These are phyloP conservation scores for Sogatella furcifera DNA, from an alignment of 1,140 invertebrate genomes.

Conservation along the genomic window DNA sequence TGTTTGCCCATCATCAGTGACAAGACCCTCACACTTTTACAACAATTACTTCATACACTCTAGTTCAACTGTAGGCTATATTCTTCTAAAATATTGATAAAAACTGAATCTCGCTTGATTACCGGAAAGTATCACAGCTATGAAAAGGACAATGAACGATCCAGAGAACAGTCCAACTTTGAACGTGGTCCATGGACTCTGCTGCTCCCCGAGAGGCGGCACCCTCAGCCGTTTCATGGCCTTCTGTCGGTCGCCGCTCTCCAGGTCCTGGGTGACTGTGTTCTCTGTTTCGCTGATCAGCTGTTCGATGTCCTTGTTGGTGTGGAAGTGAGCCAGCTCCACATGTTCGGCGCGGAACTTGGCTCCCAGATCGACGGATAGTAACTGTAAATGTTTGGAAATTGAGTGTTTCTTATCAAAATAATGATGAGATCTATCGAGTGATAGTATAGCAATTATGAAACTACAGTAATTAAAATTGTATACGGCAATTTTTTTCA, in stretches of 20 bases:
- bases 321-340: conserved; percentile 72
- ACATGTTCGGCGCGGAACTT: conserved; percentile 72
- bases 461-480: too few relatives aligned
- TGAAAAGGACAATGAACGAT: conserved; percentile 63
- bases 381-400: conserved; percentile 31
- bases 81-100: too few relatives aligned
- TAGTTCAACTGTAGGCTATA: too few relatives aligned
- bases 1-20: neutral
- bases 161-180: conserved; percentile 74
- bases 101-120: conserved; percentile 25
- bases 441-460: too few relatives aligned
- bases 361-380: conserved; percentile 44
- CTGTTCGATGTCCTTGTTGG: conserved; percentile 78
- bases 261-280: conserved; percentile 69
- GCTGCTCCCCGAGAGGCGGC: conserved; percentile 74
- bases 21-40: neutral
- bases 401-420: too few relatives aligned
- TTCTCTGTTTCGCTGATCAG: conserved; percentile 76
- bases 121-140: conserved; percentile 62
- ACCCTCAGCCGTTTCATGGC: conserved; percentile 83
- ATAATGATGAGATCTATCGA: too few relatives aligned
- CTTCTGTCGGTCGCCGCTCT: conserved; percentile 67
- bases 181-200: conserved; percentile 74
- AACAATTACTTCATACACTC: too few relatives aligned
- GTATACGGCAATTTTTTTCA: too few relatives aligned